Conservation (phyloP, 1,140 invertebrate species). For the Drosophila kurseongensis region DNA sequence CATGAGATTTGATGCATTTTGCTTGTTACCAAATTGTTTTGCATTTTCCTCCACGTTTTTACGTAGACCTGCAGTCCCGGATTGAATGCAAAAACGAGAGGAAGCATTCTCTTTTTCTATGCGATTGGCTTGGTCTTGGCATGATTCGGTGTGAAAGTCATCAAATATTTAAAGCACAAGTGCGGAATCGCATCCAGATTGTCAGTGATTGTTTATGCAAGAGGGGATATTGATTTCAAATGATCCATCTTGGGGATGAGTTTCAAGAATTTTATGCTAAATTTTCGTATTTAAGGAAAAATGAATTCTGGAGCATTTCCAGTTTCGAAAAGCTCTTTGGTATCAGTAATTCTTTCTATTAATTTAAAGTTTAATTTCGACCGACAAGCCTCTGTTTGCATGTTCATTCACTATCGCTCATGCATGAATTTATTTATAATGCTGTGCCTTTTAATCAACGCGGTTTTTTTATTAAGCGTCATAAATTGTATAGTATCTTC, state of each 20-base stretch:
- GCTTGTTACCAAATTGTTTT: conserved; percentile 78
- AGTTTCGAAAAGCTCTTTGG: neutral
- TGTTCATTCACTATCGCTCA: conserved; percentile 3
- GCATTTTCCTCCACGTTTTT: conserved; percentile 49
- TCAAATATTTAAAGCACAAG: conserved; percentile 57
- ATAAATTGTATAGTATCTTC: conserved; percentile 1
- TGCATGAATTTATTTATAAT: conserved; percentile 40
- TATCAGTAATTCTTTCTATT: neutral
- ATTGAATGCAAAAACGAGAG: conserved; percentile 25
- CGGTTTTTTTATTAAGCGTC: neutral
- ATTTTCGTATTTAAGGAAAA: neutral
- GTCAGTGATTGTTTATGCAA: conserved; percentile 28
- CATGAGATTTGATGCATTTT: conserved; percentile 77
- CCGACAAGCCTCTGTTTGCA: conserved; percentile 15
- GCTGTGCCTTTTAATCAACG: conserved; percentile 10
- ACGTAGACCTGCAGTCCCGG: conserved; percentile 19
- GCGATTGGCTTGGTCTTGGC: conserved; percentile 11
- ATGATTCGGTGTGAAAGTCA: conserved; percentile 52
- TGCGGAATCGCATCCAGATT: conserved; percentile 33
- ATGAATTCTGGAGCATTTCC: neutral
- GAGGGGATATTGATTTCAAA: conserved; percentile 45
- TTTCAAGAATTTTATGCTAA: neutral
- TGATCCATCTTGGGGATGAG: neutral
- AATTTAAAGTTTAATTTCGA: neutral
- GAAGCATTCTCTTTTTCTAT: neutral